Conservation (phyloP, 1,140 invertebrate genomes). For the Panulirus ornatus region DNA sequence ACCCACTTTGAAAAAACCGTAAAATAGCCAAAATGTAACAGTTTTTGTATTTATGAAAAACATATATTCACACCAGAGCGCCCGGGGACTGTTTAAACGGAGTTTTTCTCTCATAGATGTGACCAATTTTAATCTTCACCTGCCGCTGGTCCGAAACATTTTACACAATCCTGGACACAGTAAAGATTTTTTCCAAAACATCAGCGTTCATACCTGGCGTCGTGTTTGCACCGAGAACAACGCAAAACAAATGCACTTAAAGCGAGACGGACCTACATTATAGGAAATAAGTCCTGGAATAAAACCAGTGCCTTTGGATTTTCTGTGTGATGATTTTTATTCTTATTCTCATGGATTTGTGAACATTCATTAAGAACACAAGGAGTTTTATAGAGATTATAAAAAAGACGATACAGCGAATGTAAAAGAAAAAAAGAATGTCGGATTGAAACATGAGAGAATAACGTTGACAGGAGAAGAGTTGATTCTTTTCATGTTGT, state of each 20-base stretch:
- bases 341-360: too few species aligned
- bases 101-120: conserved; percentile 1
- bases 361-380: too few species aligned
- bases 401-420: too few species aligned
- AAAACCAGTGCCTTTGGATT: too few species aligned
- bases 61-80: background rate
- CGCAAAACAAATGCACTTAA: conserved; percentile 61
- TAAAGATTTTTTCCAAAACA: conserved; percentile 46
- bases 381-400: too few species aligned
- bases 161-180: conserved; percentile 23
- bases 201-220: background rate
- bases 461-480: too few species aligned
- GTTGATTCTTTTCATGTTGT: too few species aligned
- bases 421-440: too few species aligned
- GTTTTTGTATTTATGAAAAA: conserved; percentile 3
- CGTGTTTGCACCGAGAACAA: conserved; percentile 37
- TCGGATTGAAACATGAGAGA: too few species aligned
- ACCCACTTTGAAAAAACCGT: background rate
- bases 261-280: conserved; percentile 47
- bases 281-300: conserved; percentile 13
- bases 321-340: too few species aligned
- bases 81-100: background rate
- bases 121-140: conserved; percentile 34
- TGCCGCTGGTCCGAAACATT: conserved; percentile 31
- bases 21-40: background rate